Conservation (phyloP, 30 jellyfish, hydroid and myxozoan genomes). For the Nemopilema nomurai region DNA sequence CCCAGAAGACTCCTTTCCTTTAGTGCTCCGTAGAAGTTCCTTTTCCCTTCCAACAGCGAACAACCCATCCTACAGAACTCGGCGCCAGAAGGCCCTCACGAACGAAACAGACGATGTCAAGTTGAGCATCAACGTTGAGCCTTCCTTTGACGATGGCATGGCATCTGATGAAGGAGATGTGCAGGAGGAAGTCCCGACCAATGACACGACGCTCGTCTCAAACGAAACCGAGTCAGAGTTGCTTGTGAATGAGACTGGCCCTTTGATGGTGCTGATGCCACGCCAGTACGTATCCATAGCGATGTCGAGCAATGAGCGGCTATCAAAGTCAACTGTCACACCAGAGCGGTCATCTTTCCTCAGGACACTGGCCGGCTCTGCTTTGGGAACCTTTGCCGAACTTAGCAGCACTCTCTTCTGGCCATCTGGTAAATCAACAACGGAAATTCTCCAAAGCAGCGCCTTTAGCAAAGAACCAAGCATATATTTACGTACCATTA, state of each 20-base stretch:
- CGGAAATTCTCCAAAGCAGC: not conserved
- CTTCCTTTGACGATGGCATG: constrained; percentile 24
- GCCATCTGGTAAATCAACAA: constrained; percentile 8
- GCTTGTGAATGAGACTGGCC: constrained; percentile 86
- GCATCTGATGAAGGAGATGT: constrained; percentile 58
- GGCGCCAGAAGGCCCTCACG: constrained; percentile 40
- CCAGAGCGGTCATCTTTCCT: constrained; percentile 21
- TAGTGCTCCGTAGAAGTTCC: not conserved
- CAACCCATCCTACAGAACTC: constrained; percentile 1
- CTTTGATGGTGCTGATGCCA: constrained; percentile 63
- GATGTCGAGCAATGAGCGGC: constrained; percentile 23
- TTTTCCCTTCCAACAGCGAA: not conserved
- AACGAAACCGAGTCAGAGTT: constrained; percentile 87
- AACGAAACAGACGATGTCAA: constrained; percentile 53
- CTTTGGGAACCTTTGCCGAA: not conserved
- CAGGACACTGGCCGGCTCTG: not conserved
- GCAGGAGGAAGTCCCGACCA: constrained; percentile 79
- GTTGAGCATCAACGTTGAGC: constrained; percentile 37
- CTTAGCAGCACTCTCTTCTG: constrained; percentile 18
- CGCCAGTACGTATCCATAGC: constrained; percentile 40
- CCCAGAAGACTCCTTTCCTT: constrained; percentile 4
- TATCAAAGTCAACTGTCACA: constrained; percentile 9
- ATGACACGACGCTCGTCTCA: constrained; percentile 81
- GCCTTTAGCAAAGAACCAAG: not conserved
- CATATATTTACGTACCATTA: not conserved